A percentile compares a stretch with the other conserved stretches of the same genome.
Conservation (phyloP, 2,888 invertebrate genomes). For the Cinara cedri region DNA sequence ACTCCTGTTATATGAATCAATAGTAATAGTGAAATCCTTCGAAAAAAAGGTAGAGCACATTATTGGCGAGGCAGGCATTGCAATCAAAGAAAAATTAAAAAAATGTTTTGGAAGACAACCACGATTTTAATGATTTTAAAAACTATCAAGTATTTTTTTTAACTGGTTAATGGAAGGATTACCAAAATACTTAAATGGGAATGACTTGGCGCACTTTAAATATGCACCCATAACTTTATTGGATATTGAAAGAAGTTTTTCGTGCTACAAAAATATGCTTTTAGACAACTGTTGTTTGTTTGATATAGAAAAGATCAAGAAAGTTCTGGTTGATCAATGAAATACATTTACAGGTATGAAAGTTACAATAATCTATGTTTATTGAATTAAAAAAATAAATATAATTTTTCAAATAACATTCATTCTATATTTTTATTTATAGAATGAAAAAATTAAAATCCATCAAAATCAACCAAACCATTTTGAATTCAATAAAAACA, state of each 20-base stretch:
- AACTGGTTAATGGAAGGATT: constrained; percentile 1
- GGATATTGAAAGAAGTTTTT: too few relatives aligned
- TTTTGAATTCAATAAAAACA: constrained; percentile 4
- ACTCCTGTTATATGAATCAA: too few relatives aligned
- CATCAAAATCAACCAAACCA: not conserved
- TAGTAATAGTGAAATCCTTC: not conserved
- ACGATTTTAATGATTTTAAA: too few relatives aligned
- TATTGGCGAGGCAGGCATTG: too few relatives aligned
- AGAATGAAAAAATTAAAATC: constrained; percentile 4
- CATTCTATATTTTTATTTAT: not conserved
- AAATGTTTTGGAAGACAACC: not conserved
- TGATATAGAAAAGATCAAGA: constrained; percentile 9
- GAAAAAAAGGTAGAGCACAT: not conserved
- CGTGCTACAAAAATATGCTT: not conserved
- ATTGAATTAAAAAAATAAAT: constrained; percentile 1
- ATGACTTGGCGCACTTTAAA: too few relatives aligned
- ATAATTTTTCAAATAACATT: constrained; percentile 10
- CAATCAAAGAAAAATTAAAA: too few relatives aligned
- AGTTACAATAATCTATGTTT: constrained; percentile 3
- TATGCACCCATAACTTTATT: too few relatives aligned
- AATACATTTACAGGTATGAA: not conserved
- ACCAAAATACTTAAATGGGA: too few relatives aligned
- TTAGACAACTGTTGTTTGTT: not conserved
- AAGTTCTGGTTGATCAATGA: not conserved
- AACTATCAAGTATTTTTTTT: not conserved